Evolutionary conservation across 2,113 vertebrate species (phyloP).

Genomic region (Malurus melanocephalus): DNA sequence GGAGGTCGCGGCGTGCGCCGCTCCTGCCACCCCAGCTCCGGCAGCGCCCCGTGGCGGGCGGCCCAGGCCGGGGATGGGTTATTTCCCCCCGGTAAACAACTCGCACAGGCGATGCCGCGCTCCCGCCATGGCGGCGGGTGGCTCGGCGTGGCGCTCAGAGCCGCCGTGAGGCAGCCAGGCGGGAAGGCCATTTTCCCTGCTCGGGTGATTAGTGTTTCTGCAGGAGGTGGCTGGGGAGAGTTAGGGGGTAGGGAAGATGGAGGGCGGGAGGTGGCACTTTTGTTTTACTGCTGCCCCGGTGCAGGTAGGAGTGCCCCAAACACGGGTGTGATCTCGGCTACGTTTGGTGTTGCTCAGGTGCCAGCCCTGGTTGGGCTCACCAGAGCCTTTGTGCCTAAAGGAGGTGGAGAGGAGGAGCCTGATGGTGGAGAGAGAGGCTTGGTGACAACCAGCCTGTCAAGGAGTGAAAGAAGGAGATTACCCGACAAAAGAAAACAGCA

Average conservation of each 20-base stretch:
- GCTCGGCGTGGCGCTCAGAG: not conserved
- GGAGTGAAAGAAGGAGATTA: not conserved
- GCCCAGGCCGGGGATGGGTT: not conserved
- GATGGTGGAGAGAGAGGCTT: not conserved
- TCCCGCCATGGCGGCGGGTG: not conserved
- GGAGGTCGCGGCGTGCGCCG: not conserved
- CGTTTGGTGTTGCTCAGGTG: not conserved
- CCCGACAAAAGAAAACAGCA: not conserved
- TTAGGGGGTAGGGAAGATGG: constrained; percentile 22
- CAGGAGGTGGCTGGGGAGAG: not conserved
- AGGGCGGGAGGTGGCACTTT: not conserved
- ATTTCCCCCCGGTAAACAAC: not conserved
- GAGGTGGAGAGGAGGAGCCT: constrained; percentile 27
- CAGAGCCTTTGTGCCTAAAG: not conserved
- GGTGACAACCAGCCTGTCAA: constrained; percentile 17
- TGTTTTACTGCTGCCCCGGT: not conserved
- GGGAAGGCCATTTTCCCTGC: constrained; percentile 47
- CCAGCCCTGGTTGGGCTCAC: not conserved
- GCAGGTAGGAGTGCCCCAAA: not conserved
- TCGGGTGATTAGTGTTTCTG: not conserved
- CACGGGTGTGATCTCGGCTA: not conserved
- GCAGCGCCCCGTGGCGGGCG: not conserved
- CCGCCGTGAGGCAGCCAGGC: constrained; percentile 23
- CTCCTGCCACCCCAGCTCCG: not conserved
- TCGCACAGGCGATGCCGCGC: not conserved